Evolutionary conservation across 2,113 vertebrate genomes (phyloP).

Genomic region (Cranoglanis bouderius): DNA sequence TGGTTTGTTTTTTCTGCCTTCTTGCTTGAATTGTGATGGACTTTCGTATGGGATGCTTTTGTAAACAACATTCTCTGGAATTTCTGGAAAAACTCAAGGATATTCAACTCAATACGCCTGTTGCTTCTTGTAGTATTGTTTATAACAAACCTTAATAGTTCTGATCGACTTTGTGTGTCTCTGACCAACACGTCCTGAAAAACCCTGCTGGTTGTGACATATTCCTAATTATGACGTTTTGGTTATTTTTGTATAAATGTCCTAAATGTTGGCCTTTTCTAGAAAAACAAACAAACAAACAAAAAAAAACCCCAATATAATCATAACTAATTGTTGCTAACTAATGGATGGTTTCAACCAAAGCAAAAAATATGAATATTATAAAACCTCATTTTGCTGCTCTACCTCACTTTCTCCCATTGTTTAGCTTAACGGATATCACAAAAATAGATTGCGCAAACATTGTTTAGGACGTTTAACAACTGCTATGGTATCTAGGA

Average conservation of each 20-base stretch:
- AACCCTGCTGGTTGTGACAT: neutral
- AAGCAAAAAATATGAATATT: neutral
- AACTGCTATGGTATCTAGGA: neutral
- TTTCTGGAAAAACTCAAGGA: neutral
- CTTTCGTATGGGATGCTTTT: constrained; percentile 11
- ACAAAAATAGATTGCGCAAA: neutral
- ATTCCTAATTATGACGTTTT: neutral
- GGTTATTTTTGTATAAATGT: neutral
- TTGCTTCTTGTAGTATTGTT: neutral
- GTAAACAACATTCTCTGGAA: neutral
- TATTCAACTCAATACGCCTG: neutral
- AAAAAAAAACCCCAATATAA: neutral
- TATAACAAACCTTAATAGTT: neutral
- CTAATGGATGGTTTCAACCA: neutral
- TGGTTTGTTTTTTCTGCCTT: constrained; percentile 7
- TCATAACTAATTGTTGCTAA: neutral
- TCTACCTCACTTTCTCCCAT: neutral
- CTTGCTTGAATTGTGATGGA: neutral
- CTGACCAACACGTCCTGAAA: neutral
- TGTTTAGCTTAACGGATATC: neutral
- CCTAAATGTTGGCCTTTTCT: neutral
- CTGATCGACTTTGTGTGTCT: neutral
- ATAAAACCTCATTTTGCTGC: neutral
- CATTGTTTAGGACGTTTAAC: neutral
- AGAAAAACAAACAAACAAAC: too few species aligned